These are phyloP conservation scores for Athrips mouffetella DNA, from an alignment of 2,888 invertebrate genomes.

Conservation along the genomic window DNA sequence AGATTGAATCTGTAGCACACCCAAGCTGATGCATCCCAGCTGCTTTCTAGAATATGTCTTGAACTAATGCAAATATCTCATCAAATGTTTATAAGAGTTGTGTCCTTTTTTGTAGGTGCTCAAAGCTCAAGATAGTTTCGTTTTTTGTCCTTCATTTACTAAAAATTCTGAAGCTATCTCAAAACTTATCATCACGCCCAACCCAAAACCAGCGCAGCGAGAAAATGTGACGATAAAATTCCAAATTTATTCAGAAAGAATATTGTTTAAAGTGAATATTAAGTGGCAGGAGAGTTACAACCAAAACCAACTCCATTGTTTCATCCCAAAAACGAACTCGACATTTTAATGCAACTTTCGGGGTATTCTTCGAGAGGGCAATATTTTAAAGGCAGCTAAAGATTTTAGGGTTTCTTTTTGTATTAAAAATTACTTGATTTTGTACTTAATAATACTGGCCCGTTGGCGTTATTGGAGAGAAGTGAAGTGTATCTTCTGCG, in stretches of 20 bases:
- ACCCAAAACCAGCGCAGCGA: not conserved
- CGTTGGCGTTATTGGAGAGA: too few species aligned
- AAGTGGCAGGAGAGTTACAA: constrained; percentile 4
- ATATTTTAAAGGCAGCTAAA: constrained; percentile 7
- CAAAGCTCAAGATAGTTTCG: too few species aligned
- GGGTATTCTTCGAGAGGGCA: constrained; percentile 7
- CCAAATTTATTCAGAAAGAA: constrained; percentile 1
- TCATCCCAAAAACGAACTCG: constrained; percentile 7
- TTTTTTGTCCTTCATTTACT: too few species aligned
- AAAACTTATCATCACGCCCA: not conserved
- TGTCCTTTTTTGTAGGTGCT: too few species aligned
- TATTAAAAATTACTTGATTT: too few species aligned
- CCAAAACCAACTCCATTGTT: constrained; percentile 10
- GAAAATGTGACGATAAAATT: not conserved
- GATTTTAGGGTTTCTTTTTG: constrained; percentile 5
- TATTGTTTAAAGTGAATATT: constrained; percentile 10
- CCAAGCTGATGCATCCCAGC: too few species aligned
- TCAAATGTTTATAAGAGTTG: too few species aligned
- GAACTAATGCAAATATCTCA: too few species aligned
- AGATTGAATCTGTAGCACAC: too few species aligned
- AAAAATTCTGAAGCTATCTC: not conserved
- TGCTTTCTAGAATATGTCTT: too few species aligned
- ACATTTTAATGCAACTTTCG: constrained; percentile 10
- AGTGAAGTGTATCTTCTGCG: too few species aligned
- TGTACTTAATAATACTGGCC: too few species aligned